A percentile compares a stretch with the other conserved stretches of the same genome.
Conservation (phyloP, 2,888 invertebrate species). For the Phyllotreta cruciferae region DNA sequence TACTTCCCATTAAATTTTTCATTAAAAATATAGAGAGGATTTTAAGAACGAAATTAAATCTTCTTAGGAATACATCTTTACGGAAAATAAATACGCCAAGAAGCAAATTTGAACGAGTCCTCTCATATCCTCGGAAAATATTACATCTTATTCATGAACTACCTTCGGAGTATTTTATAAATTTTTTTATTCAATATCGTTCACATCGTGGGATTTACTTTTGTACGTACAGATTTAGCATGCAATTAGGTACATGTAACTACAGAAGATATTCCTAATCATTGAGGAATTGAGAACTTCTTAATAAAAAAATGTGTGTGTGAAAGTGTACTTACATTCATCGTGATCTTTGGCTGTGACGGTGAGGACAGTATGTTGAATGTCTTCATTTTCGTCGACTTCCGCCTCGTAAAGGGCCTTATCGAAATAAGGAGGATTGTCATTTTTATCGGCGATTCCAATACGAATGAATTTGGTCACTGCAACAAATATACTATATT, state of each 20-base stretch:
- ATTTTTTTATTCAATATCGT: conserved; percentile 1
- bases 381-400: conserved; percentile 97
- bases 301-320: conserved; percentile 25
- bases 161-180: neutral
- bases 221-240: neutral
- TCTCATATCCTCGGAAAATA: neutral
- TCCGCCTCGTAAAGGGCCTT: conserved; percentile 96
- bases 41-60: too few relatives aligned
- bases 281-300: neutral
- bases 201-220: neutral
- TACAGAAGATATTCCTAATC: neutral
- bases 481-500: conserved; percentile 59
- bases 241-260: too few relatives aligned
- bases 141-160: neutral
- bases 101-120: too few relatives aligned
- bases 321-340: conserved; percentile 89
- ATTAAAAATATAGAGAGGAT: too few relatives aligned
- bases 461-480: conserved; percentile 98
- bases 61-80: too few relatives aligned
- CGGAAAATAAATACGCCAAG: too few relatives aligned
- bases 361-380: conserved; percentile 95
- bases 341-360: conserved; percentile 99
- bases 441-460: conserved; percentile 99
- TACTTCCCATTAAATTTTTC: too few relatives aligned
- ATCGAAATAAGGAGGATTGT: conserved; percentile 98